Evolutionary conservation across 2,113 vertebrate species (phyloP).

Genomic region (Enhydra lutris): DNA sequence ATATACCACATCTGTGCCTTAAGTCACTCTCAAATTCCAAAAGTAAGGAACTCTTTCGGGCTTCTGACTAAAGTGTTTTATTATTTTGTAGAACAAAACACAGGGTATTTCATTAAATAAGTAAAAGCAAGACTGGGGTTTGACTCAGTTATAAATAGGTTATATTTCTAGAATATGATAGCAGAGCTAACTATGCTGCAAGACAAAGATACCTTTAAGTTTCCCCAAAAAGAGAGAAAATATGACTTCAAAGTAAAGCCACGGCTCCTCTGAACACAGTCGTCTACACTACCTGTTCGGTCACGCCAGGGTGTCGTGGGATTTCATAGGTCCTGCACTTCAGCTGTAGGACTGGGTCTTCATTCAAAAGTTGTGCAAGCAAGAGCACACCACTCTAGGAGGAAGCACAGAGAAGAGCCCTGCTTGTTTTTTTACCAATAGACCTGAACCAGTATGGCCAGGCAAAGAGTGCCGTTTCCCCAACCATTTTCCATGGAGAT

Average conservation of each 20-base stretch:
- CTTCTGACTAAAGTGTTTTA: neutral
- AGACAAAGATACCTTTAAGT: neutral
- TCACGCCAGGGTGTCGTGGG: conserved; percentile 94
- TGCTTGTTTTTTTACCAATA: neutral
- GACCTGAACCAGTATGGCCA: neutral
- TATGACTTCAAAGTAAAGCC: neutral
- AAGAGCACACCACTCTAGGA: conserved; percentile 93
- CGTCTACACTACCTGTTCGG: conserved; percentile 91
- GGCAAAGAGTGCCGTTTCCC: neutral
- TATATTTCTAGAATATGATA: neutral
- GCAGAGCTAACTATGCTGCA: neutral
- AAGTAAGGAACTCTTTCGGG: neutral
- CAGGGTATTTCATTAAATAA: neutral
- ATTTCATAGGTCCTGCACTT: conserved; percentile 99
- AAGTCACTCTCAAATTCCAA: neutral
- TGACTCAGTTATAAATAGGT: neutral
- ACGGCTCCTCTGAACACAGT: neutral
- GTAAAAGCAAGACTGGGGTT: neutral
- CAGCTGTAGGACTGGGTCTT: conserved; percentile 92
- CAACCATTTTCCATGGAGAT: neutral
- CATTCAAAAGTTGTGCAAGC: conserved; percentile 95
- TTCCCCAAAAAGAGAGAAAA: neutral
- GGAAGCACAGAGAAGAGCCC: conserved; percentile 47
- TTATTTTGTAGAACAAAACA: neutral
- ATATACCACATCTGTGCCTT: neutral